Percentiles rank a stretch among this genome's conserved stretches.
These are phyloP conservation scores for Stichodactyla helianthus DNA, from an alignment of 64 coral and sea anemone genomes.

Conservation along the genomic window DNA sequence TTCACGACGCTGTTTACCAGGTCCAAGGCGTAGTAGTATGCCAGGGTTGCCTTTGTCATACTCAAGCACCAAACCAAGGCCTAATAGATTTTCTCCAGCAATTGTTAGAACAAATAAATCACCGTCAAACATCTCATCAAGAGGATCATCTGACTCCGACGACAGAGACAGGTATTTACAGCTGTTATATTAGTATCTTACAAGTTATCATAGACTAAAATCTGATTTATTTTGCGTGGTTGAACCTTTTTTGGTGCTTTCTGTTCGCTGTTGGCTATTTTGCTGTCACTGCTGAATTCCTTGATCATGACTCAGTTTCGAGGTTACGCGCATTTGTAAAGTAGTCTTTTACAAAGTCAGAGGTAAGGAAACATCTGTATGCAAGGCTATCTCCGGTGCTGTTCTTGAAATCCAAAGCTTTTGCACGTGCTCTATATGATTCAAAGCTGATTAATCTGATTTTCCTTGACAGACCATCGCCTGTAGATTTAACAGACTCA, in stretches of 20 bases:
- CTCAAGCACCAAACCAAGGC: background rate
- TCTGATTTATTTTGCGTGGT: too few relatives aligned
- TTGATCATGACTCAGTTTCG: too few relatives aligned
- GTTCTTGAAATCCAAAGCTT: background rate
- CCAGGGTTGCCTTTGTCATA: background rate
- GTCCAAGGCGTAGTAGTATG: background rate
- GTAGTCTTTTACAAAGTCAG: too few relatives aligned
- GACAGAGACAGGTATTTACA: background rate
- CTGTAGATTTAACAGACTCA: conserved; percentile 4
- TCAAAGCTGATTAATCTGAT: background rate
- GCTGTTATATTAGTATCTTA: background rate
- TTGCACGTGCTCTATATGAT: background rate
- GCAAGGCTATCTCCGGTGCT: too few relatives aligned
- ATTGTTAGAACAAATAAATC: background rate
- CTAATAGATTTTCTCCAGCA: background rate
- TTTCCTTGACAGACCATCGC: background rate
- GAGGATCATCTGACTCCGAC: background rate
- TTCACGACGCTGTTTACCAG: background rate
- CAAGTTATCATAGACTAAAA: too few relatives aligned
- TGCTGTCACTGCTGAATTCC: too few relatives aligned
- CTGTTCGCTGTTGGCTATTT: too few relatives aligned
- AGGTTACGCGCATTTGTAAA: too few relatives aligned
- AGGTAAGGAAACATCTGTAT: too few relatives aligned
- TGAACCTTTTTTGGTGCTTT: too few relatives aligned
- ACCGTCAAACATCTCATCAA: background rate